Evolutionary conservation across 2,888 invertebrate genomes (phyloP).

Genomic region (Macrophya annulata): DNA sequence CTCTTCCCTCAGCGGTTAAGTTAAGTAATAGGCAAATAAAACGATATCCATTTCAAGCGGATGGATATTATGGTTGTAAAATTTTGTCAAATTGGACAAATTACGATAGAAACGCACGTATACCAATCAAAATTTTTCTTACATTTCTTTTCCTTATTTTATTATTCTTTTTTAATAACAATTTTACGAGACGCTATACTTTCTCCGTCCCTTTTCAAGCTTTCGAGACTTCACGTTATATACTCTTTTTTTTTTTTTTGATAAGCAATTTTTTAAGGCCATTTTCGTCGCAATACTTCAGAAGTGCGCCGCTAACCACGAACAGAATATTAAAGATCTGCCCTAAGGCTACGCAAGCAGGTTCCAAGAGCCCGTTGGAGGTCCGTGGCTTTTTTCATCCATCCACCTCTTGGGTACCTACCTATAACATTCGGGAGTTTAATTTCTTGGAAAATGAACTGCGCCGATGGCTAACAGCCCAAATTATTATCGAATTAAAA

Average conservation of each 20-base stretch:
- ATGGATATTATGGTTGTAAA: neutral
- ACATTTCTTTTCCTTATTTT: no score
- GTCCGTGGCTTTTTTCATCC: neutral
- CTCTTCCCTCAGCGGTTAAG: constrained; percentile 21
- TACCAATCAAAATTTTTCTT: no score
- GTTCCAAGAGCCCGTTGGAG: neutral
- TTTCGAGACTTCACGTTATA: neutral
- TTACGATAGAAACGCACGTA: no score
- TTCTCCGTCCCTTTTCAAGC: neutral
- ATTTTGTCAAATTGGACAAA: no score
- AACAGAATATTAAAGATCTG: neutral
- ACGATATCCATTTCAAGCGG: neutral
- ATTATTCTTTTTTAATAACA: neutral
- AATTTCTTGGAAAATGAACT: constrained; percentile 7
- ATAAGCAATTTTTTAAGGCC: neutral
- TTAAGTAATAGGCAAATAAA: constrained; percentile 40
- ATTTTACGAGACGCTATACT: neutral
- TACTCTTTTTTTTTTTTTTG: neutral
- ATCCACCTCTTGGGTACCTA: neutral
- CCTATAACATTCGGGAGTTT: neutral
- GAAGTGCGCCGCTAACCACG: neutral
- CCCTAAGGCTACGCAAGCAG: neutral
- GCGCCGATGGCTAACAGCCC: neutral
- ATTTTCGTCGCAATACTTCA: neutral
- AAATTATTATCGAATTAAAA: neutral